These are phyloP conservation scores for Lates calcarifer DNA, from an alignment of 2,113 vertebrate genomes.

Conservation along the genomic window DNA sequence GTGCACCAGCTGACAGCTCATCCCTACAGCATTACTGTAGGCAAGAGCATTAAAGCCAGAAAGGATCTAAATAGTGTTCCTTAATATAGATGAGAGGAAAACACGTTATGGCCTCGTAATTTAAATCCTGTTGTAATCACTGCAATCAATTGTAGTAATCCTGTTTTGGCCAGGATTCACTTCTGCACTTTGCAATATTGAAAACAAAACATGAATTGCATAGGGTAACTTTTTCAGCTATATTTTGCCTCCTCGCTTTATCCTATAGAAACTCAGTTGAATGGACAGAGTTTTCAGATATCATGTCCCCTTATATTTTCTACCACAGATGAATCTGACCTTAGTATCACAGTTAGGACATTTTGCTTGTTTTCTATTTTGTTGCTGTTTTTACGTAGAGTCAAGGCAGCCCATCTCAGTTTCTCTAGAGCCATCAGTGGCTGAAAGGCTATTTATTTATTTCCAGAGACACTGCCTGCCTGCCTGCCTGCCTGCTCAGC, in stretches of 20 bases:
- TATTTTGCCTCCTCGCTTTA: neutral
- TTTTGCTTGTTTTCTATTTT: slow-evolving; percentile 24
- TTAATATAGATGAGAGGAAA: slow-evolving; percentile 24
- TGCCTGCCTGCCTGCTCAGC: slow-evolving; percentile 5
- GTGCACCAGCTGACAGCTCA: neutral
- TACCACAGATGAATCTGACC: slow-evolving; percentile 10
- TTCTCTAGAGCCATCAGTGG: slow-evolving; percentile 28
- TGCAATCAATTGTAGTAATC: slow-evolving; percentile 2
- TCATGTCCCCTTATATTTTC: neutral
- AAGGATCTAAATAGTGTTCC: neutral
- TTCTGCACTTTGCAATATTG: slow-evolving; percentile 2
- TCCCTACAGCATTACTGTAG: slow-evolving; percentile 8
- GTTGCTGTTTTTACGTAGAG: neutral
- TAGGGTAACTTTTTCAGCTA: neutral
- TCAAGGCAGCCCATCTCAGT: slow-evolving; percentile 3
- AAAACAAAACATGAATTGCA: neutral
- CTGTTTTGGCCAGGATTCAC: slow-evolving; percentile 12
- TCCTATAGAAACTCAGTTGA: neutral
- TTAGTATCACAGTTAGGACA: neutral
- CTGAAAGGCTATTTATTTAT: slow-evolving; percentile 46
- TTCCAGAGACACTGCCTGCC: slow-evolving; percentile 25
- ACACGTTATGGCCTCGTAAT: neutral
- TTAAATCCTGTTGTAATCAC: slow-evolving; percentile 30
- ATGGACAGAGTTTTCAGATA: neutral
- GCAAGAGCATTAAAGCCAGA: slow-evolving; percentile 24